phyloP scores from a whole-genome alignment of 2,113 vertebrate species.

The Brachyhypopomus gauderio region DNA sequence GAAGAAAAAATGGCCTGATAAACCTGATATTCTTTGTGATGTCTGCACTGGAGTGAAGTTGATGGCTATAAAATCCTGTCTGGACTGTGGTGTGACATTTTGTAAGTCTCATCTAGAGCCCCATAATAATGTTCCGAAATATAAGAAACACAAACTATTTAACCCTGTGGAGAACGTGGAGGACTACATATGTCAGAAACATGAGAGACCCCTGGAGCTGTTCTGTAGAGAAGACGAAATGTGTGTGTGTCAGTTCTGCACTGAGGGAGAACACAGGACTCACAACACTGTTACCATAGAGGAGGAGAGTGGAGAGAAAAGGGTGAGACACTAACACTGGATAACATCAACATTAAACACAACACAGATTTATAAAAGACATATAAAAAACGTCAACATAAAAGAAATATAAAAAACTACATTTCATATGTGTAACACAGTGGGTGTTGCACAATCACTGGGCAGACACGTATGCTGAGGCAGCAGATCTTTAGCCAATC shows the following conservation, averaged over 20 bases:
- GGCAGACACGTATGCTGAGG: too few species aligned
- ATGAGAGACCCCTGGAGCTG: slow-evolving; percentile 58
- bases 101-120: slow-evolving; percentile 69
- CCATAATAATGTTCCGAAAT: slow-evolving; percentile 60
- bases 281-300: slow-evolving; percentile 61
- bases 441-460: too few species aligned
- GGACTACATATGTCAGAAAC: slow-evolving; percentile 64
- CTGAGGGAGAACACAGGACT: slow-evolving; percentile 61
- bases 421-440: too few species aligned
- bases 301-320: slow-evolving; percentile 60
- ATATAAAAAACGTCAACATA: too few species aligned
- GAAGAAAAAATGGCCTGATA: too few species aligned
- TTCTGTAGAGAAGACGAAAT: slow-evolving; percentile 67
- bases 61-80: slow-evolving; percentile 65
- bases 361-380: too few species aligned
- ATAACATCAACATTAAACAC: too few species aligned
- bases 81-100: slow-evolving; percentile 68
- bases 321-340: slow-evolving; percentile 36
- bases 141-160: slow-evolving; percentile 69
- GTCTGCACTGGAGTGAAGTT: slow-evolving; percentile 59
- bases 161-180: slow-evolving; percentile 68
- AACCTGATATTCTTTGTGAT: slow-evolving; percentile 62
- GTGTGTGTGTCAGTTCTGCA: slow-evolving; percentile 68
- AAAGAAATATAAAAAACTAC: too few species aligned
- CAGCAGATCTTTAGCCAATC: too few species aligned